These are phyloP conservation scores for Chelonia mydas DNA, from an alignment of 2,797 vertebrate species.

Conservation along the genomic window DNA sequence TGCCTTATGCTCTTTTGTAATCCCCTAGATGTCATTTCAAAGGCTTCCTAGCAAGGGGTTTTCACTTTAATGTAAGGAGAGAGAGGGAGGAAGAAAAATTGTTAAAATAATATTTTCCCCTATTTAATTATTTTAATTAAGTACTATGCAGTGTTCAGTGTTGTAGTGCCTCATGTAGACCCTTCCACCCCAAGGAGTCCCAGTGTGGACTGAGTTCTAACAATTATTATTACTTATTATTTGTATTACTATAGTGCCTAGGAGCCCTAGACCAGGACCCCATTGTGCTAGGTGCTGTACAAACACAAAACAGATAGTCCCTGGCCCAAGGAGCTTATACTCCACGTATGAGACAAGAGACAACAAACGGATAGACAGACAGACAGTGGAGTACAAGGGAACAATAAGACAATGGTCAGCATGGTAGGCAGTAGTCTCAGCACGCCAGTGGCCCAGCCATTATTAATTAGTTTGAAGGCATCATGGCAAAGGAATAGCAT, in stretches of 20 bases:
- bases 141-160: neutral
- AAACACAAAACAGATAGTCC: neutral
- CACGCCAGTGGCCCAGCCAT: rapidly evolving
- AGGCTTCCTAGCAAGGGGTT: conserved; percentile 59
- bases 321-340: neutral
- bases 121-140: neutral
- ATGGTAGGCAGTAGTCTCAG: neutral
- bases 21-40: conserved; percentile 59
- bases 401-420: neutral
- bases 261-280: neutral
- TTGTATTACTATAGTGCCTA: neutral
- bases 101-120: neutral
- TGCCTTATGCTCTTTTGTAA: conserved; percentile 39
- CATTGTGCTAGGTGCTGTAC: neutral
- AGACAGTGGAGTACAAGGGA: neutral
- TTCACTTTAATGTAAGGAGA: conserved; percentile 47
- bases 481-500: neutral
- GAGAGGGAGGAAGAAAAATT: neutral
- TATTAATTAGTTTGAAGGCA: neutral
- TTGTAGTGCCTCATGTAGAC: neutral
- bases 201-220: neutral
- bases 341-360: neutral
- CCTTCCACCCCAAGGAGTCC: neutral
- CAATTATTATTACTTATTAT: neutral
- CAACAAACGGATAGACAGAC: neutral